Conservation (phyloP, 2,888 invertebrate species). For the Cyaniris semiargus region DNA sequence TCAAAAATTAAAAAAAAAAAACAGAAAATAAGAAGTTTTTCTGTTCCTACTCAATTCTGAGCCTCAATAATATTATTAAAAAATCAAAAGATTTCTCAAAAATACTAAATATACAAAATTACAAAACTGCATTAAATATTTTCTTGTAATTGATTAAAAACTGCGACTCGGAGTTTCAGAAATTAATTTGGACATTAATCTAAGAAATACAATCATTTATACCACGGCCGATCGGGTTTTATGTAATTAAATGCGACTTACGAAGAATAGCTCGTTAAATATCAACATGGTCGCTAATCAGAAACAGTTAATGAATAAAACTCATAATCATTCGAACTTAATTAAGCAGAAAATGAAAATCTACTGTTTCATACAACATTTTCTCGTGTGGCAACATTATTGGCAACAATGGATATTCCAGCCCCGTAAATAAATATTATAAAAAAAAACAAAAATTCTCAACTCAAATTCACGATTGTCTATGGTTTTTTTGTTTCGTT, state of each 20-base stretch:
- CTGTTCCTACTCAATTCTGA: neutral
- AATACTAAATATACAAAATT: too few species aligned
- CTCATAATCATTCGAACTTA: conserved; percentile 71
- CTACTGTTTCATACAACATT: conserved; percentile 40
- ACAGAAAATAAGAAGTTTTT: neutral
- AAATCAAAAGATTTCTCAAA: too few species aligned
- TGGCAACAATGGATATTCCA: conserved; percentile 1
- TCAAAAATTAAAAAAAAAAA: neutral
- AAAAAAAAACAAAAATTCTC: neutral
- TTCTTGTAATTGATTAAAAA: neutral
- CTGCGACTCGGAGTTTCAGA: neutral
- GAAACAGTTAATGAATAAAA: conserved; percentile 74
- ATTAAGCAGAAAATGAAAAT: conserved; percentile 77
- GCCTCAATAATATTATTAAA: neutral
- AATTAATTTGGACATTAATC: conserved; percentile 28
- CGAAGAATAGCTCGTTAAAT: conserved; percentile 56
- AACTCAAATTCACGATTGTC: neutral
- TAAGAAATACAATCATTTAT: conserved; percentile 54
- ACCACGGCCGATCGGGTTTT: conserved; percentile 55
- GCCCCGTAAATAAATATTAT: neutral
- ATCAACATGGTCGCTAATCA: conserved; percentile 76
- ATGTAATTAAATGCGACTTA: conserved; percentile 66
- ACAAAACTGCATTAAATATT: too few species aligned
- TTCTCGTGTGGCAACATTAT: conserved; percentile 21
- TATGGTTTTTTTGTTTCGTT: neutral